These are phyloP conservation scores for Chrysopa pallens DNA, from an alignment of 1,140 invertebrate genomes.

Conservation along the genomic window DNA sequence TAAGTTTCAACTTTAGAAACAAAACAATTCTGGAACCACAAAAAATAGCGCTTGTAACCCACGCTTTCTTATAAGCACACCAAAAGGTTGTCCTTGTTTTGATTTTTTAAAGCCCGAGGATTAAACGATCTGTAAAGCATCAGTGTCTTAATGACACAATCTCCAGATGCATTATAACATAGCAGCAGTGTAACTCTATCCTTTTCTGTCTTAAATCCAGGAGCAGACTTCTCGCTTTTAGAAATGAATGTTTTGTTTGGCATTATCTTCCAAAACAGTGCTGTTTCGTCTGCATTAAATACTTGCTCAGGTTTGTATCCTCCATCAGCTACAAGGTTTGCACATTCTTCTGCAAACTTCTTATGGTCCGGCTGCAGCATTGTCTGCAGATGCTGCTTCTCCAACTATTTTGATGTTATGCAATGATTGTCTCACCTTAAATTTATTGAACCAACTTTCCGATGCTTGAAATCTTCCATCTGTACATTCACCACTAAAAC, in stretches of 20 bases:
- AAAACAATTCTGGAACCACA: slow-evolving; percentile 19
- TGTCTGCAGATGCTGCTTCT: slow-evolving; percentile 13
- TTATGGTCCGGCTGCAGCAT: slow-evolving; percentile 13
- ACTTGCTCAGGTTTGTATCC: slow-evolving; percentile 18
- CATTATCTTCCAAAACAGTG: slow-evolving; percentile 27
- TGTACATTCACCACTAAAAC: background rate
- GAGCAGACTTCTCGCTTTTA: slow-evolving; percentile 17
- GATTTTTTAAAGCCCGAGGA: slow-evolving; percentile 18
- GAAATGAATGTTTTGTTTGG: slow-evolving; percentile 22
- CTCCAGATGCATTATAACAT: slow-evolving; percentile 21
- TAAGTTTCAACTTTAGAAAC: slow-evolving; percentile 15
- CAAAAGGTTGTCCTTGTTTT: slow-evolving; percentile 15
- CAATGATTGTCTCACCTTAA: background rate
- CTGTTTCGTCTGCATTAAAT: slow-evolving; percentile 23
- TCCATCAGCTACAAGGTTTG: slow-evolving; percentile 12
- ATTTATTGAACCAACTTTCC: background rate
- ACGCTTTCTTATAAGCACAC: slow-evolving; percentile 22
- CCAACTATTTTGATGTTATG: background rate
- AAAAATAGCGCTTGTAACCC: slow-evolving; percentile 21
- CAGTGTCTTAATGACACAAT: slow-evolving; percentile 24
- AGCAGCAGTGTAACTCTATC: slow-evolving; percentile 24
- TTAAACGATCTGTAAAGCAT: slow-evolving; percentile 23
- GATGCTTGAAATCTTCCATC: background rate
- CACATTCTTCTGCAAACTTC: slow-evolving; percentile 11
- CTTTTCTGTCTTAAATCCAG: slow-evolving; percentile 24